These are phyloP conservation scores for Notarius quadriscutis DNA, from an alignment of 2,113 vertebrate species.

Conservation along the genomic window DNA sequence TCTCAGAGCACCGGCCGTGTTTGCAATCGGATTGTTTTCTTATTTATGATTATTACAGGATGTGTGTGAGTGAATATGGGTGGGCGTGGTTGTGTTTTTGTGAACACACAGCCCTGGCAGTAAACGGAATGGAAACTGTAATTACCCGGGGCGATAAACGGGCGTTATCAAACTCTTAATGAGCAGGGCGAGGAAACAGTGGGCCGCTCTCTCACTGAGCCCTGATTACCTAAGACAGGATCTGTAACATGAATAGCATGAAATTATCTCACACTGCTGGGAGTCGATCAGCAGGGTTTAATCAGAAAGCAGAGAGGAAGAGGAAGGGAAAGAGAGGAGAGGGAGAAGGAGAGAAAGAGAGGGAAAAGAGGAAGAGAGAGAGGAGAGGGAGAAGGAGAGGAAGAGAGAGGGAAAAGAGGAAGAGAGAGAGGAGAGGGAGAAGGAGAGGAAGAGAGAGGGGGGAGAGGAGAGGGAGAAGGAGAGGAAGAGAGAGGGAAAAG, in stretches of 20 bases:
- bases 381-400: too few relatives aligned
- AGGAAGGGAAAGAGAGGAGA: not conserved
- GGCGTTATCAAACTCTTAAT: slow-evolving; percentile 41
- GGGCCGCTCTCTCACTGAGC: slow-evolving; percentile 50
- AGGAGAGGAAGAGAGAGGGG: too few relatives aligned
- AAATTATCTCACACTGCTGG: slow-evolving; percentile 72
- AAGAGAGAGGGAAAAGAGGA: too few relatives aligned
- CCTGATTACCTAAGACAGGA: slow-evolving; percentile 72
- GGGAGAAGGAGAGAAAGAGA: not conserved
- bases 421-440: too few relatives aligned
- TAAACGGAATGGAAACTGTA: slow-evolving; percentile 43
- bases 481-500: too few relatives aligned
- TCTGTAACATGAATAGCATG: slow-evolving; percentile 75
- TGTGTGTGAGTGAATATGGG: not conserved
- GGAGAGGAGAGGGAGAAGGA: too few relatives aligned
- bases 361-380: not conserved
- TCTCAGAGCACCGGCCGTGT: not conserved
- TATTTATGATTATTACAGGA: slow-evolving; percentile 20
- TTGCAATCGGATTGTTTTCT: slow-evolving; percentile 7
- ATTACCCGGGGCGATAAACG: slow-evolving; percentile 42
- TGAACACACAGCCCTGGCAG: slow-evolving; percentile 28
- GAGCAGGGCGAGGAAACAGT: slow-evolving; percentile 29
- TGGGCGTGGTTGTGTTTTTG: slow-evolving; percentile 10
- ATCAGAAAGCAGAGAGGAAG: slow-evolving; percentile 61
- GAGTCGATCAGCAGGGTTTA: slow-evolving; percentile 70